Percentiles rank a stretch among this genome's conserved stretches.
These are phyloP conservation scores for Distichodus sexfasciatus DNA, from an alignment of 2,797 vertebrate genomes.

Conservation along the genomic window DNA sequence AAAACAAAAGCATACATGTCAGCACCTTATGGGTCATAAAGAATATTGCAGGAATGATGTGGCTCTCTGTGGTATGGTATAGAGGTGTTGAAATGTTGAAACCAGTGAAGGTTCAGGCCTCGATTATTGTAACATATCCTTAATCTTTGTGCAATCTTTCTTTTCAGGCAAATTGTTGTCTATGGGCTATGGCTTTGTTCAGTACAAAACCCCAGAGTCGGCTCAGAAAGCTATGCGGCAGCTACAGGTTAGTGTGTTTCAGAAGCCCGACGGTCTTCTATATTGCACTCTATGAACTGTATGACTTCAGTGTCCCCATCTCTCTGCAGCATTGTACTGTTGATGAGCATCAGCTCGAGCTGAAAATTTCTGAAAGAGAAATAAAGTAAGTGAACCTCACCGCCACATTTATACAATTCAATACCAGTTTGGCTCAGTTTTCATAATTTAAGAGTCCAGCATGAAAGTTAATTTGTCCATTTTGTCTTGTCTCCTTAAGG, in stretches of 20 bases:
- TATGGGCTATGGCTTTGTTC: conserved; percentile 97
- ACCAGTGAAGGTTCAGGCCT: too few species aligned
- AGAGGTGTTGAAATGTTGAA: too few species aligned
- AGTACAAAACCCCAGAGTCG: conserved; percentile 83
- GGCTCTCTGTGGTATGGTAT: too few species aligned
- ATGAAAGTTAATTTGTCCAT: not conserved
- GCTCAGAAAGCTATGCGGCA: conserved; percentile 89
- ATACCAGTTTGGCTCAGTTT: not conserved
- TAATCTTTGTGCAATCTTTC: not conserved
- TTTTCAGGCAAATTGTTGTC: conserved; percentile 82
- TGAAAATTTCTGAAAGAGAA: conserved; percentile 90
- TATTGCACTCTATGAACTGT: not conserved
- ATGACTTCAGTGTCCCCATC: not conserved
- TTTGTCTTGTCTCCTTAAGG: conserved; percentile 61
- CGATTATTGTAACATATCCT: not conserved
- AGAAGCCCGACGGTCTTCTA: not conserved
- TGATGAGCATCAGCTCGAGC: conserved; percentile 86
- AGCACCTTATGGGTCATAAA: too few species aligned
- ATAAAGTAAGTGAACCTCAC: conserved; percentile 74
- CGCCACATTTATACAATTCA: not conserved
- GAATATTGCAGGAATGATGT: too few species aligned
- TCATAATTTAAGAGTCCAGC: not conserved
- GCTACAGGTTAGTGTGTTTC: conserved; percentile 81
- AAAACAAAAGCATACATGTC: too few species aligned
- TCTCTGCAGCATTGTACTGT: conserved; percentile 78